phyloP scores from a whole-genome alignment of 2,888 invertebrate species.

The Callinectes sapidus region DNA sequence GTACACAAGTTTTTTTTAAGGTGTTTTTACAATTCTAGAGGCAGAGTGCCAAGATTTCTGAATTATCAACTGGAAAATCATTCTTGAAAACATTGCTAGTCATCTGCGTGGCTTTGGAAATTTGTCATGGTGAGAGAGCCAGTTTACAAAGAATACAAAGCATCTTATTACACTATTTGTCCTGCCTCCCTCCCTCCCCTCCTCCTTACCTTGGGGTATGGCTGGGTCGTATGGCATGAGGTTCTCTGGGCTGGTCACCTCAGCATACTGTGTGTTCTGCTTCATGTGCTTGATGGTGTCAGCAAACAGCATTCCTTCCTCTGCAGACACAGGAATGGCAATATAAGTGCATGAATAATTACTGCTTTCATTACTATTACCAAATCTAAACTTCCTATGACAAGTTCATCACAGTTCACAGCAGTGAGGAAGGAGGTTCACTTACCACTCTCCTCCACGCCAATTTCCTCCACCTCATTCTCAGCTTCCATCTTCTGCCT shows the following conservation, averaged over 20 bases:
- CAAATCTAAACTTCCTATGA: not conserved
- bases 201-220: conserved; percentile 41
- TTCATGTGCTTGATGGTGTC: conserved; percentile 30
- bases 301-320: conserved; percentile 38
- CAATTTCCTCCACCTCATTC: conserved; percentile 34
- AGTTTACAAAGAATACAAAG: too few relatives aligned
- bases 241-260: conserved; percentile 26
- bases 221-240: conserved; percentile 46
- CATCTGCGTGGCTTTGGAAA: too few relatives aligned
- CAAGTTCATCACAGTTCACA: not conserved
- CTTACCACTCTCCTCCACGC: conserved; percentile 30
- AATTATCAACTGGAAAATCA: too few relatives aligned
- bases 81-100: too few relatives aligned
- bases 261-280: conserved; percentile 1
- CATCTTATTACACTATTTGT: not conserved
- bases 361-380: not conserved
- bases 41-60: too few relatives aligned
- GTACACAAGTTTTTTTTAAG: too few relatives aligned
- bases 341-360: not conserved
- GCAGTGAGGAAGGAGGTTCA: not conserved
- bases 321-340: not conserved
- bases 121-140: too few relatives aligned
- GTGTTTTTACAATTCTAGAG: too few relatives aligned
- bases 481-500: conserved; percentile 33
- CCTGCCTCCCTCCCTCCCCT: not conserved